phyloP scores from a whole-genome alignment of 2,113 vertebrate species.

The Chionodraco myersi region DNA sequence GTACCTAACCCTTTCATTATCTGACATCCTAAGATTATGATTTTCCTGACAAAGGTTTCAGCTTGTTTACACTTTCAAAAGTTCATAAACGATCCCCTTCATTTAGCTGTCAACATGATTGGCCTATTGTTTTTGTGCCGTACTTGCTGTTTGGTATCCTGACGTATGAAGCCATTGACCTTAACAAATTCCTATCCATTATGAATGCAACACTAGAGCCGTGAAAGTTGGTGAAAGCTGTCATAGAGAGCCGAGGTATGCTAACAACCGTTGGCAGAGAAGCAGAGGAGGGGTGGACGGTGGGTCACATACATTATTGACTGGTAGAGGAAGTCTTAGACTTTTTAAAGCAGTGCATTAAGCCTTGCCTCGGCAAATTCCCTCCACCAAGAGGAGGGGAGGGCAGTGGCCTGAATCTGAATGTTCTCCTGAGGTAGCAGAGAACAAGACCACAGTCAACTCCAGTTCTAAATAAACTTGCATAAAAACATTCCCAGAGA shows the following conservation, averaged over 20 bases:
- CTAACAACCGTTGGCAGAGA: conserved; percentile 46
- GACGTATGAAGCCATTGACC: conserved; percentile 59
- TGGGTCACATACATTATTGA: conserved; percentile 71
- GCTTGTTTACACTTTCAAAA: conserved; percentile 70
- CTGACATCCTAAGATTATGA: conserved; percentile 60
- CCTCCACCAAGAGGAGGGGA: conserved; percentile 14
- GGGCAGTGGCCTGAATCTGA: conserved; percentile 64
- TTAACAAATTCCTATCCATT: conserved; percentile 65
- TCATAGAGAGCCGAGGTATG: conserved; percentile 59
- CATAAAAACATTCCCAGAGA: conserved; percentile 35
- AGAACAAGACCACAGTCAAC: conserved; percentile 36
- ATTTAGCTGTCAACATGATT: conserved; percentile 62
- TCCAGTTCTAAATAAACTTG: conserved; percentile 38
- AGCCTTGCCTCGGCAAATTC: conserved; percentile 48
- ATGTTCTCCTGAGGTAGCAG: conserved; percentile 47
- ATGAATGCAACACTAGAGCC: conserved; percentile 58
- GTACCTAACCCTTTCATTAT: conserved; percentile 49
- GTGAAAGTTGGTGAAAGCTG: conserved; percentile 46
- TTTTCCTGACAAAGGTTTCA: conserved; percentile 48
- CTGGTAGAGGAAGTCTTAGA: conserved; percentile 42
- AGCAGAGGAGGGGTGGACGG: conserved; percentile 8
- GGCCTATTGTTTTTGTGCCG: conserved; percentile 40
- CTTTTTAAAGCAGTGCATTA: conserved; percentile 61
- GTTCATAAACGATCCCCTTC: conserved; percentile 60
- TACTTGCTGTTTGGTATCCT: conserved; percentile 18